Conservation (phyloP, 2,888 invertebrate genomes). For the Lymantria monacha region DNA sequence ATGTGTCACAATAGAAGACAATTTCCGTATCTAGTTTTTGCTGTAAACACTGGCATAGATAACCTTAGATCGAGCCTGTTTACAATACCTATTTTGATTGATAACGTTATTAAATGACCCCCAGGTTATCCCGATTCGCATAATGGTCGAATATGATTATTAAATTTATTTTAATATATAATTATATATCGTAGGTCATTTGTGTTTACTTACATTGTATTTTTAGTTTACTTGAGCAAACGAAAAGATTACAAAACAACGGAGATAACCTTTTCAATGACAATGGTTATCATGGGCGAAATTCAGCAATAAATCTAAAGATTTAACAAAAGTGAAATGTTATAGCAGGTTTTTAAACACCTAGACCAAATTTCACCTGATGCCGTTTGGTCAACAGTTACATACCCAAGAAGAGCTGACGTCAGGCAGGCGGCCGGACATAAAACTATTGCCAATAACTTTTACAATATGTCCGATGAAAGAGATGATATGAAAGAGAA, state of each 20-base stretch:
- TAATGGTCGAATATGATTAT: slow-evolving; percentile 32
- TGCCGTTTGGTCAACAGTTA: too few relatives aligned
- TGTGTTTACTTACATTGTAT: slow-evolving; percentile 30
- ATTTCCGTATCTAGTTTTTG: slow-evolving; percentile 50
- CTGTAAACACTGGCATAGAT: slow-evolving; percentile 49
- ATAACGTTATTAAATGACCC: slow-evolving; percentile 54
- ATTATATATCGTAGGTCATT: slow-evolving; percentile 26
- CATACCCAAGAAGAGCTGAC: too few relatives aligned
- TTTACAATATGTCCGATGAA: too few relatives aligned
- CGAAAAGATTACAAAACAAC: slow-evolving; percentile 5
- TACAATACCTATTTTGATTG: slow-evolving; percentile 66
- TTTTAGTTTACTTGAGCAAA: slow-evolving; percentile 21
- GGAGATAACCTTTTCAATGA: slow-evolving; percentile 26
- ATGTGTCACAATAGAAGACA: slow-evolving; percentile 40
- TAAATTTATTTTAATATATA: slow-evolving; percentile 29
- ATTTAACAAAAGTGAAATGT: neutral
- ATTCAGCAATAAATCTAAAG: neutral
- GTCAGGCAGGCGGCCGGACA: too few relatives aligned
- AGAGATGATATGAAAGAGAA: too few relatives aligned
- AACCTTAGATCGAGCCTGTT: slow-evolving; percentile 57
- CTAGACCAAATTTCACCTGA: too few relatives aligned
- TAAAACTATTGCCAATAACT: too few relatives aligned
- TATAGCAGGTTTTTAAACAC: too few relatives aligned
- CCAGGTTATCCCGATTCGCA: slow-evolving; percentile 53
- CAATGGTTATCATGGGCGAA: slow-evolving; percentile 7